Base-by-base conservation (phyloP, 2,797 vertebrate species). In the Spatula versicolor region DNA sequence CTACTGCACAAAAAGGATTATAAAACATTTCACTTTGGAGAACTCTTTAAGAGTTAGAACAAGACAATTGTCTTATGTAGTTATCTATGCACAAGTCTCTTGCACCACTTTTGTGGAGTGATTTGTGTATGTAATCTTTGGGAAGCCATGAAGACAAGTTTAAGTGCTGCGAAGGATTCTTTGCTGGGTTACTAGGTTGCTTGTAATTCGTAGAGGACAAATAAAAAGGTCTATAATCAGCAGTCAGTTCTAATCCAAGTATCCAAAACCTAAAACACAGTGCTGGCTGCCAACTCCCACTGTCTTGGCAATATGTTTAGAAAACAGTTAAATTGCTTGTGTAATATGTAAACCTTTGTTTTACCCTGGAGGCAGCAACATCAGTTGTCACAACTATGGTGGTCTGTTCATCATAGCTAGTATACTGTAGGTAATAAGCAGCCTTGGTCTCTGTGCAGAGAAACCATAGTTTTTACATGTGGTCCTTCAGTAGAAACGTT, bases 271-370 rank as follows among this genome's bases (percentile, higher is more conserved):
- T 97, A 98, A 98, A 99, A 98, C 98, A 98, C 95, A 98, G 97
- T 97, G 93, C 89, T 97, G 97, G 97, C 98, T 99, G 99, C 99
- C 99, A 99, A 97, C 98, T 99, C 98, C 98, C 99, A 99, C 98
- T 98, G 98, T 99, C 99, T 99, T 99, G 99, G 99, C 99, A 99
- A 98, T 98, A 98, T 99, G 98, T 99, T 99, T 99, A 99, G 98
- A 99, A 99, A 99, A 99, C 99, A 99, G 98, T 99, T 98, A 99
- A 99, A 99, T 99, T 99, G 98, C 98, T 99, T 99, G 98, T 99
- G 98, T 99, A 99, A 99, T 99, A 99, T 99, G 98, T 99, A 99
- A 99, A 99, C 98, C 99, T 99, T 99, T 99, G 98, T 99, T 98
- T 99, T 98, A 98, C 98, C 98, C 98, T 93, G 96, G 98, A 98